A percentile compares a stretch with the other conserved stretches of the same genome.
Conservation (phyloP, 2,113 vertebrate species). For the Peromyscus leucopus region DNA sequence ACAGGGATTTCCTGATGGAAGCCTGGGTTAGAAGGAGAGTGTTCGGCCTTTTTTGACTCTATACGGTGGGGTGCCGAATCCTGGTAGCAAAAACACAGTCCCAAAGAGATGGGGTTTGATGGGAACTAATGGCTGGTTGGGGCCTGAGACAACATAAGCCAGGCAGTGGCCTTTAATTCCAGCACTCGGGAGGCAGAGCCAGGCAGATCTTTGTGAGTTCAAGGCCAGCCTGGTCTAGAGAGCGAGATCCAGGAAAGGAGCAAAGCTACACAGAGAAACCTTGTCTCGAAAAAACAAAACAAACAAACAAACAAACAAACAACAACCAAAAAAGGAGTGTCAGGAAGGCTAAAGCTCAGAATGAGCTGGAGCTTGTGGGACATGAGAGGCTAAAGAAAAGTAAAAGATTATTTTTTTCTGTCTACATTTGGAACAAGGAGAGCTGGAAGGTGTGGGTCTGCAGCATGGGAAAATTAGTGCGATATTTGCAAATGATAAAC, state of each 20-base stretch:
- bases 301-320: too few relatives aligned
- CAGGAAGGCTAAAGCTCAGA: constrained; percentile 15
- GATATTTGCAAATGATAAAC: constrained; percentile 16
- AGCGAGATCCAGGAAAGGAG: too few relatives aligned
- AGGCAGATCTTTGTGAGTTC: too few relatives aligned
- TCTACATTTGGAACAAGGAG: not conserved
- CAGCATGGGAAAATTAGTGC: not conserved
- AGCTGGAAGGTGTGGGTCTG: not conserved
- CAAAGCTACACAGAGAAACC: too few relatives aligned
- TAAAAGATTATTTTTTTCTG: not conserved
- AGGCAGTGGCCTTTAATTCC: too few relatives aligned
- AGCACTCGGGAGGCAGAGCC: too few relatives aligned
- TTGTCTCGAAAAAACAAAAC: too few relatives aligned
- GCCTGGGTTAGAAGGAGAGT: not conserved
- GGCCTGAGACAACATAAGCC: not conserved
- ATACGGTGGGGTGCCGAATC: not conserved
- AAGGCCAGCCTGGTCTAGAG: too few relatives aligned
- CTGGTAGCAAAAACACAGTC: too few relatives aligned
- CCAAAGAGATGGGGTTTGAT: not conserved
- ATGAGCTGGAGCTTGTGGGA: constrained; percentile 54
- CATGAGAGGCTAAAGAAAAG: not conserved
- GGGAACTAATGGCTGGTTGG: not conserved
- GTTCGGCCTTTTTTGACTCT: not conserved
- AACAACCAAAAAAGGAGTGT: not conserved
- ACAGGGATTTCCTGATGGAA: not conserved